A percentile compares a stretch with the other conserved stretches of the same genome.
These are phyloP conservation scores for Hoplodrina ambigua DNA, from an alignment of 2,888 invertebrate genomes.

Conservation along the genomic window DNA sequence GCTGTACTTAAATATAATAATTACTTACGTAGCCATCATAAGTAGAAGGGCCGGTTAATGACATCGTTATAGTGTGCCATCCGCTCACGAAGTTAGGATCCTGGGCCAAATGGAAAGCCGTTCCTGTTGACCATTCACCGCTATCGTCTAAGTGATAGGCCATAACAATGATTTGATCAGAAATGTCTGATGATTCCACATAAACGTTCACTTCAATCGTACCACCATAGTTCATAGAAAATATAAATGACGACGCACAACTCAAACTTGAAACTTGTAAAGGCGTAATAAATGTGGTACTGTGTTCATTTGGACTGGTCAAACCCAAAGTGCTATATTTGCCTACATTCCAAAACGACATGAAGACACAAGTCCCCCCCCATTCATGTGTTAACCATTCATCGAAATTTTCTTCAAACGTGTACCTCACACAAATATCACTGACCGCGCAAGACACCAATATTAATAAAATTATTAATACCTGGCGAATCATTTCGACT, in stretches of 20 bases:
- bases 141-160: neutral
- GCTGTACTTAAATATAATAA: neutral
- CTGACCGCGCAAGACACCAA: slow-evolving; percentile 58
- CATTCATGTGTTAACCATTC: slow-evolving; percentile 64
- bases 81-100: neutral
- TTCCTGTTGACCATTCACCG: slow-evolving; percentile 7
- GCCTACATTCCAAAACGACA: slow-evolving; percentile 64
- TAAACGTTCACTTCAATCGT: slow-evolving; percentile 16
- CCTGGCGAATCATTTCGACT: slow-evolving; percentile 5
- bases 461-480: slow-evolving; percentile 1
- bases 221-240: slow-evolving; percentile 7
- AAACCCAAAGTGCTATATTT: slow-evolving; percentile 32
- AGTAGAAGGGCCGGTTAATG: slow-evolving; percentile 9
- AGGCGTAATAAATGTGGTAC: slow-evolving; percentile 68
- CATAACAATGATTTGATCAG: slow-evolving; percentile 5
- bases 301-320: slow-evolving; percentile 59
- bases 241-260: slow-evolving; percentile 36
- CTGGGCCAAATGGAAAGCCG: neutral
- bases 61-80: slow-evolving; percentile 26
- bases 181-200: neutral
- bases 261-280: neutral
- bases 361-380: slow-evolving; percentile 58
- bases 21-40: slow-evolving; percentile 47
- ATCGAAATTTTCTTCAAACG: slow-evolving; percentile 70
- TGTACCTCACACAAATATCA: slow-evolving; percentile 69